Conservation (phyloP, 2,888 invertebrate genomes). For the Sisyra terminalis region DNA sequence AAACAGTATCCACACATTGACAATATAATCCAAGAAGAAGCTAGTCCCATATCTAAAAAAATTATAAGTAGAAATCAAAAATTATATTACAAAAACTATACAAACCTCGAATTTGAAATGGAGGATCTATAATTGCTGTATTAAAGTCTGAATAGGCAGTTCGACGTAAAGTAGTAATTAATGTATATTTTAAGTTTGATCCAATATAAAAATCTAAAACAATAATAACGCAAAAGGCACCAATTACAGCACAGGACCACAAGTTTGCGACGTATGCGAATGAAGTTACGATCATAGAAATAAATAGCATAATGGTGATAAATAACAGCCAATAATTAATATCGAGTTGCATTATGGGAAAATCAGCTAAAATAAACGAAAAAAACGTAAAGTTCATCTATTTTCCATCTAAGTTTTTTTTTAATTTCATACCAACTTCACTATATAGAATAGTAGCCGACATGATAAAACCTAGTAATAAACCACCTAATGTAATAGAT, state of each 20-base stretch:
- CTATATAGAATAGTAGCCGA: slow-evolving; percentile 39
- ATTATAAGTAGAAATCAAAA: background rate
- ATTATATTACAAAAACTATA: slow-evolving; percentile 4
- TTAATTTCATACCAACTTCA: slow-evolving; percentile 35
- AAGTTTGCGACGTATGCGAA: slow-evolving; percentile 38
- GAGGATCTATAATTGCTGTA: slow-evolving; percentile 37
- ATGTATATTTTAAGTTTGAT: slow-evolving; percentile 47
- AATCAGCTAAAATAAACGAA: slow-evolving; percentile 27
- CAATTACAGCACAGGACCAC: slow-evolving; percentile 43
- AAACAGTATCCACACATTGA: slow-evolving; percentile 32
- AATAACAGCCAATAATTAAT: slow-evolving; percentile 48
- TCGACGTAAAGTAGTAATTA: slow-evolving; percentile 48
- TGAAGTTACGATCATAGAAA: slow-evolving; percentile 31
- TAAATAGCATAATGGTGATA: slow-evolving; percentile 29
- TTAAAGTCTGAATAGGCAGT: slow-evolving; percentile 40
- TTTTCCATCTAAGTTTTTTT: background rate
- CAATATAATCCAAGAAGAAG: slow-evolving; percentile 35
- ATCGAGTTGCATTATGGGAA: slow-evolving; percentile 29
- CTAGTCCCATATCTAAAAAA: slow-evolving; percentile 38
- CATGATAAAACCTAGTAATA: slow-evolving; percentile 43
- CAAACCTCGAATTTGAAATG: slow-evolving; percentile 41
- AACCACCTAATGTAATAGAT: slow-evolving; percentile 37
- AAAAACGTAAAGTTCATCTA: background rate
- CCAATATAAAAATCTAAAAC: slow-evolving; percentile 47
- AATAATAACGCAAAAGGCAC: slow-evolving; percentile 41